Percentiles rank a stretch among this genome's conserved stretches.
phyloP scores from a whole-genome alignment of 2,797 vertebrate genomes.

The Geotria australis region DNA sequence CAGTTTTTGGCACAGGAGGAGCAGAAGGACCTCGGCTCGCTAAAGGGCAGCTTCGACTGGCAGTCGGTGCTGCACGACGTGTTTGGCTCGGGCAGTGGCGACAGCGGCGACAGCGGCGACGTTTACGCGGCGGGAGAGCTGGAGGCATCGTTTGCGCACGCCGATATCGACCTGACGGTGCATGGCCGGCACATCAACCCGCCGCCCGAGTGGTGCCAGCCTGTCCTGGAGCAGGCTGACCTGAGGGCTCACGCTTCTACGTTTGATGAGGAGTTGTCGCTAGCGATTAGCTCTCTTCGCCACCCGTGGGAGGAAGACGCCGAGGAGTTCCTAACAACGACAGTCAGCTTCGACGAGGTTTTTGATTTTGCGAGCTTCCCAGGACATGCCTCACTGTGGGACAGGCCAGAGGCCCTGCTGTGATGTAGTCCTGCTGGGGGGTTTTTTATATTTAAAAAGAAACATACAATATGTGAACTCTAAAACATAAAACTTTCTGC shows the following conservation, averaged over 20 bases:
- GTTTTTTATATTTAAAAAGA: too few species aligned
- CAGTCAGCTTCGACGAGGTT: constrained; percentile 29
- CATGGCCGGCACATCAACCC: constrained; percentile 18
- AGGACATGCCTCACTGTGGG: too few species aligned
- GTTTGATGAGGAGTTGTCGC: constrained; percentile 47
- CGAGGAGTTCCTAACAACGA: constrained; percentile 25
- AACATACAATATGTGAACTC: background rate
- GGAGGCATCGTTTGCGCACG: constrained; percentile 15
- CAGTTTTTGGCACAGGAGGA: constrained; percentile 36
- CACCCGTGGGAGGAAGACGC: constrained; percentile 37
- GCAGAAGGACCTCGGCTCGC: constrained; percentile 33
- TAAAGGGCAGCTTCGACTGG: constrained; percentile 88
- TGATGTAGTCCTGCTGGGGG: too few species aligned
- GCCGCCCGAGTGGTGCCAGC: constrained; percentile 13
- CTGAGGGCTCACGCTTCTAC: constrained; percentile 19
- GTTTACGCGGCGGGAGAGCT: constrained; percentile 21
- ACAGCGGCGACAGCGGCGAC: constrained; percentile 24
- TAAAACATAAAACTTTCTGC: background rate
- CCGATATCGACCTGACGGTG: constrained; percentile 24
- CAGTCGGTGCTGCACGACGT: constrained; percentile 26
- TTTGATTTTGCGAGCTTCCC: constrained; percentile 12
- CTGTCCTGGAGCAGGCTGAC: constrained; percentile 12
- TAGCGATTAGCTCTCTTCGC: constrained; percentile 56
- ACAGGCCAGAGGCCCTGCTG: too few species aligned
- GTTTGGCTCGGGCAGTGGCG: constrained; percentile 3